Percentiles rank a stretch among this genome's conserved stretches.
Conservation (phyloP, 1,140 invertebrate species). For the Radopholus similis region DNA sequence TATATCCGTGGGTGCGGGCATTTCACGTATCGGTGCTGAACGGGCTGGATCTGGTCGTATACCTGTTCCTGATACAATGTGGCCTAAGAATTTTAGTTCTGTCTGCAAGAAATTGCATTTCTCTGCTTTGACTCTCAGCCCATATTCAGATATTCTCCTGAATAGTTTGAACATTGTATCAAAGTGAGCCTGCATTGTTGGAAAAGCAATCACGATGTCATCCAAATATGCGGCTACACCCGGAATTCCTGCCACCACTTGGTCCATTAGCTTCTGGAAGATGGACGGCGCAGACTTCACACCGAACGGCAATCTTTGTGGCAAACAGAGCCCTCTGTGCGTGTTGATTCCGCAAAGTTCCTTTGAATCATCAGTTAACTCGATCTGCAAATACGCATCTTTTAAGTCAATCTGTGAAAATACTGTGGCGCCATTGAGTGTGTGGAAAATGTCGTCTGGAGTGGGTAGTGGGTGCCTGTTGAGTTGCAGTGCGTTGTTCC, state of each 20-base stretch:
- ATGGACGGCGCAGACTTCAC: slow-evolving; percentile 63
- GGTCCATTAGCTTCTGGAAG: slow-evolving; percentile 60
- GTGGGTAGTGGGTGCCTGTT: slow-evolving; percentile 37
- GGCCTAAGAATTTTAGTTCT: neutral
- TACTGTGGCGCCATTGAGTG: slow-evolving; percentile 20
- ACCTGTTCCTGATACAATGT: neutral
- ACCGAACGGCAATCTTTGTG: slow-evolving; percentile 62
- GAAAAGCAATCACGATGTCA: slow-evolving; percentile 28
- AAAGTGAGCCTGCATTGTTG: too few relatives aligned
- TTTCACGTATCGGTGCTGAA: neutral
- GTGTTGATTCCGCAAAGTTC: slow-evolving; percentile 23
- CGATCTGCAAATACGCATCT: slow-evolving; percentile 33
- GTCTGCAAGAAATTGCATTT: slow-evolving; percentile 9
- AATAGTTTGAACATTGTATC: neutral
- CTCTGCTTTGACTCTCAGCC: slow-evolving; percentile 16
- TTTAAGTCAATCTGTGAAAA: slow-evolving; percentile 37
- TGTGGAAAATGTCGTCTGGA: slow-evolving; percentile 34
- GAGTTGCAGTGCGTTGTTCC: slow-evolving; percentile 32
- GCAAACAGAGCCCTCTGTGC: slow-evolving; percentile 49
- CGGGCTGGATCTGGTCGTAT: neutral
- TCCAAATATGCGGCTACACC: slow-evolving; percentile 23
- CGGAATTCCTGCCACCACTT: slow-evolving; percentile 47
- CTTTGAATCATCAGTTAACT: slow-evolving; percentile 35
- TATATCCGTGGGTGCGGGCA: neutral
- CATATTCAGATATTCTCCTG: slow-evolving; percentile 24